Conservation (phyloP, 2,888 invertebrate genomes). For the Philopedon plagiatum region DNA sequence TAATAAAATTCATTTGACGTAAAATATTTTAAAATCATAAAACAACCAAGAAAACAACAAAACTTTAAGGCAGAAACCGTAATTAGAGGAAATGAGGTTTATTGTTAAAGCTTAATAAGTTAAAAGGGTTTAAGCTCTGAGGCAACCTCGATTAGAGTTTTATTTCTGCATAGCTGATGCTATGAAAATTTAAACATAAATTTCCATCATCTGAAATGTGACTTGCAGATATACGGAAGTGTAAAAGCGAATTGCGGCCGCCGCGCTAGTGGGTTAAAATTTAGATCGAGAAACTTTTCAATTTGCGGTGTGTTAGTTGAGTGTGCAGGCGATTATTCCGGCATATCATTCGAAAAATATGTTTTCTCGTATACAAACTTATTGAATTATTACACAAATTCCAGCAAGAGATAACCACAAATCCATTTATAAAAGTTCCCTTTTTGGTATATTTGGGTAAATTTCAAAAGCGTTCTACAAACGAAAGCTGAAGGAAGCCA, state of each 20-base stretch:
- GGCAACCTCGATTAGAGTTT: not conserved
- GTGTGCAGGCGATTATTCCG: not conserved
- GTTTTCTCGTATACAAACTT: not conserved
- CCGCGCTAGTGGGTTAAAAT: not conserved
- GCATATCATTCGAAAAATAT: slow-evolving; percentile 7
- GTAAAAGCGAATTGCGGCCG: slow-evolving; percentile 2
- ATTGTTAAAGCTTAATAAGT: not conserved
- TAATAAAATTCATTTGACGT: no score
- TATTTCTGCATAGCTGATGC: not conserved
- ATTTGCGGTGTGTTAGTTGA: slow-evolving; percentile 4
- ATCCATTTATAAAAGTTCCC: not conserved
- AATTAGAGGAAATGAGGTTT: no score
- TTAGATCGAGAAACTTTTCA: slow-evolving; percentile 8
- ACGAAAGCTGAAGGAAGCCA: no score
- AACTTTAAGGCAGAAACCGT: no score
- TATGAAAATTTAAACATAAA: slow-evolving; percentile 1
- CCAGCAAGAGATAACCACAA: not conserved
- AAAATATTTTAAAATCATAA: no score
- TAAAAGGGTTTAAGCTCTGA: not conserved
- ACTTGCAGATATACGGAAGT: slow-evolving; percentile 8
- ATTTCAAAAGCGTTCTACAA: not conserved
- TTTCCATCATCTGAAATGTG: not conserved
- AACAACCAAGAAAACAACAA: no score
- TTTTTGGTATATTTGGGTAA: not conserved
- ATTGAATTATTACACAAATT: slow-evolving; percentile 5